These are phyloP conservation scores for Progne subis DNA, from an alignment of 2,113 vertebrate genomes.

Conservation along the genomic window DNA sequence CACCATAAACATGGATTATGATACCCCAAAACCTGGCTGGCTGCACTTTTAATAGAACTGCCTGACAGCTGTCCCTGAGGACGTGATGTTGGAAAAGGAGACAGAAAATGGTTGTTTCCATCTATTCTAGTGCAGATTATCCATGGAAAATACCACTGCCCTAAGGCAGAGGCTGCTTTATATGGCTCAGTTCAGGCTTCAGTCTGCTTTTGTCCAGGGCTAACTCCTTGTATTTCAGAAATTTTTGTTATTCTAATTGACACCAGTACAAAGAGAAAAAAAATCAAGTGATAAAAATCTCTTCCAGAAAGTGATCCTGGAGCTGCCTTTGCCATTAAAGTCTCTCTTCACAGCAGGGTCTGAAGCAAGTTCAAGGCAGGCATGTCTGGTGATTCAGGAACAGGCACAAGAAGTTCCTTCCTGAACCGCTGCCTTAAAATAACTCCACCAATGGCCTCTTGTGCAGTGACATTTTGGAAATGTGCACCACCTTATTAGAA, in stretches of 20 bases:
- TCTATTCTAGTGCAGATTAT: not conserved
- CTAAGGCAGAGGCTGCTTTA: not conserved
- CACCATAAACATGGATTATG: not conserved
- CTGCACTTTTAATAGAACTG: not conserved
- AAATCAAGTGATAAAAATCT: constrained; percentile 24
- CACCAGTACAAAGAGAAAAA: not conserved
- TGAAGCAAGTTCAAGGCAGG: constrained; percentile 2
- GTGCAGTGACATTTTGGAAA: constrained; percentile 34
- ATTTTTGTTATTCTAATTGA: not conserved
- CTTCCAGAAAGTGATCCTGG: not conserved
- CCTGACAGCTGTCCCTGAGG: not conserved
- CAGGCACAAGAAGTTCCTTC: not conserved
- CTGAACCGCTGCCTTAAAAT: not conserved
- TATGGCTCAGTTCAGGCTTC: not conserved
- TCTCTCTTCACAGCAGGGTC: constrained; percentile 17
- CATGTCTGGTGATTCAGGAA: not conserved
- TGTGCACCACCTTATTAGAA: not conserved
- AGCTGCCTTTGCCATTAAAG: constrained; percentile 26
- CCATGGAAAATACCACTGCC: not conserved
- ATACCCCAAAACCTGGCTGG: not conserved
- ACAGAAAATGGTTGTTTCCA: not conserved
- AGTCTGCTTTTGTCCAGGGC: not conserved
- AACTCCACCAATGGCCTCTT: constrained; percentile 12
- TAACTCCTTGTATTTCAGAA: not conserved
- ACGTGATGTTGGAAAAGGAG: not conserved